Evolutionary conservation across 2,113 vertebrate species (phyloP).

Genomic region (Pseudorasbora parva): DNA sequence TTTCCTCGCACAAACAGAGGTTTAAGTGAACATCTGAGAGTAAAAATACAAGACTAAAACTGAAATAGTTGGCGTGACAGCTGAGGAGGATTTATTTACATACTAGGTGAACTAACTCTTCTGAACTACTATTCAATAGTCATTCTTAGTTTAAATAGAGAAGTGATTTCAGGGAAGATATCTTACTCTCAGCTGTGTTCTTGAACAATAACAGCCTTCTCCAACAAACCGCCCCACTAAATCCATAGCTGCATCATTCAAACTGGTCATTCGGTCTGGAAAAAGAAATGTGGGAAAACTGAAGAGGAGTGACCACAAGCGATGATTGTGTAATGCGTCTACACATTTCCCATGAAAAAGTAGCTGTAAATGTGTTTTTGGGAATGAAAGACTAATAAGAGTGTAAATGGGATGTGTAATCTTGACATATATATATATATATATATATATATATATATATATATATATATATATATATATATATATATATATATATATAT

Average conservation of each 20-base stretch:
- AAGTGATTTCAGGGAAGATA: neutral
- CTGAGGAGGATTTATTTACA: slow-evolving; percentile 24
- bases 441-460: slow-evolving; percentile 54
- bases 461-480: slow-evolving; percentile 57
- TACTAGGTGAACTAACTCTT: slow-evolving; percentile 6
- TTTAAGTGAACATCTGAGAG: slow-evolving; percentile 8
- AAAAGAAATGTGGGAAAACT: neutral
- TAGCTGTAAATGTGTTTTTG: slow-evolving; percentile 38
- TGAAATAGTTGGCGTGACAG: neutral
- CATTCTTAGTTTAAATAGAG: slow-evolving; percentile 3
- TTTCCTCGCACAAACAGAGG: neutral
- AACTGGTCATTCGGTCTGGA: neutral
- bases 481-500: slow-evolving; percentile 55
- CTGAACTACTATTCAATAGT: neutral
- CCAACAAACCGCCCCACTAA: neutral
- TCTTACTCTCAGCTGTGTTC: neutral
- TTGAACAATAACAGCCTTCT: neutral
- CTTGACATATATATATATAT: slow-evolving; percentile 51
- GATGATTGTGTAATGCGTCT: slow-evolving; percentile 37
- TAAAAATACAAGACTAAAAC: slow-evolving; percentile 35
- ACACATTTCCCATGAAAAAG: slow-evolving; percentile 32
- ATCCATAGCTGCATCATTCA: slow-evolving; percentile 3
- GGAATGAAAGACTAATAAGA: slow-evolving; percentile 54
- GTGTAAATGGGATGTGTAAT: slow-evolving; percentile 49
- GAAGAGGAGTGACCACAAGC: neutral